Base-by-base conservation (phyloP, 1,140 invertebrate genomes). In the Aphis gossypii region DNA sequence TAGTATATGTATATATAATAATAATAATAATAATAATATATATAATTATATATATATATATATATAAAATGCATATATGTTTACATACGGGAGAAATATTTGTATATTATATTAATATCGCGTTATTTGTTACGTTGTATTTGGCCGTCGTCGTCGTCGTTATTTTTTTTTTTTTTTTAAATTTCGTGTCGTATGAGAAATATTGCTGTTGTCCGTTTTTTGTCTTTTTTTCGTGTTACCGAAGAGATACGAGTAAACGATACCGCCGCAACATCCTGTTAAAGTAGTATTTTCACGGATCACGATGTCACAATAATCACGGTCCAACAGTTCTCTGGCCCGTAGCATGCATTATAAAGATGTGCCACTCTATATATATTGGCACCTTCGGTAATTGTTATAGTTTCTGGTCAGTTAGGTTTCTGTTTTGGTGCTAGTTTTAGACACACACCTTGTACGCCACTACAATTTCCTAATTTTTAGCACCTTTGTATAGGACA, bases 381-480 rank as follows among this genome's bases (percentile, higher is more conserved):
- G 54, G 35, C 51, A 90, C 87, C 87, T 89, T 60, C 3, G 25
- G 25, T 90, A 60, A 90, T 90, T 60, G 88, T 90, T 56, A 56
- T 90, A 56, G 87, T 89, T 89, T 89, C 48, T 89, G 87, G 87
- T 89, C 54, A 38, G 88, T 90, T 90, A 90, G 25, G 88, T 90
- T 56, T 56, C 46, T 46, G 88, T 90, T 90, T 90, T 90, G 35
- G 88, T 60, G 21, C 54, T 14, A 21, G 35, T 56, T 51, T 56
- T 87, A 48, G 46, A 87, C 44, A 48, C n/a, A 88, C 44, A 84
- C 30, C 84, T 44, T n/a, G 14, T 30, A 30, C 84, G 83, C 46
- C 18, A 20, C 30, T 23, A 54, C 86, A 23, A 51, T 54, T 23
- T 48, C 30, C 25, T 23, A 89, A 51, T 51, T 90, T 56, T 56